phyloP scores from a whole-genome alignment of 2,888 invertebrate species.

The Globia sparganii region DNA sequence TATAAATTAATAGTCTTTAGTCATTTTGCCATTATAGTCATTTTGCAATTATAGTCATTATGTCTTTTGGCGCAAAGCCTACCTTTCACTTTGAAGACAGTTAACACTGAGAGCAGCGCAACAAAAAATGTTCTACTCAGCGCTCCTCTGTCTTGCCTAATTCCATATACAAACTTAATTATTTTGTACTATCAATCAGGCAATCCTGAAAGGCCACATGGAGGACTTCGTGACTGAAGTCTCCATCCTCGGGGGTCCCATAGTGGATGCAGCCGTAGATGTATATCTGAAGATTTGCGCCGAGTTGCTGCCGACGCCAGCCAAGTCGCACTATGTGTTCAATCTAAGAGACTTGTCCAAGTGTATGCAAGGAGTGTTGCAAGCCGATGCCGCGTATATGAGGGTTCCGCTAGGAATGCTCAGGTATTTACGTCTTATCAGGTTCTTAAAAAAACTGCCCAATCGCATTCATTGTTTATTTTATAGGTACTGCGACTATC shows the following conservation, averaged over 20 bases:
- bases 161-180: not conserved
- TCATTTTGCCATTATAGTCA: not conserved
- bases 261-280: conserved; percentile 96
- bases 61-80: not conserved
- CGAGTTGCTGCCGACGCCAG: conserved; percentile 96
- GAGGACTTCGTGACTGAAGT: conserved; percentile 94
- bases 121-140: not conserved
- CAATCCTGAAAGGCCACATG: conserved; percentile 94
- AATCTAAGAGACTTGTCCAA: conserved; percentile 97
- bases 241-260: conserved; percentile 91
- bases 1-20: not conserved
- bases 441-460: not conserved
- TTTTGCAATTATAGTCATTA: not conserved
- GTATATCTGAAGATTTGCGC: conserved; percentile 94
- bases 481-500: not conserved
- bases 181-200: conserved; percentile 77
- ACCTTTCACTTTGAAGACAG: too few species aligned
- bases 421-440: conserved; percentile 82
- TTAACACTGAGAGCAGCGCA: not conserved
- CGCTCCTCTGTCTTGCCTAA: not conserved
- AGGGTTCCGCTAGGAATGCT: conserved; percentile 92
- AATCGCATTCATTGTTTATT: not conserved
- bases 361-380: conserved; percentile 96
- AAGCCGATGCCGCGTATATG: conserved; percentile 93
- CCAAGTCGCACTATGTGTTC: conserved; percentile 98